Conservation (phyloP, 2,113 vertebrate genomes). For the Nycticorax nycticorax region DNA sequence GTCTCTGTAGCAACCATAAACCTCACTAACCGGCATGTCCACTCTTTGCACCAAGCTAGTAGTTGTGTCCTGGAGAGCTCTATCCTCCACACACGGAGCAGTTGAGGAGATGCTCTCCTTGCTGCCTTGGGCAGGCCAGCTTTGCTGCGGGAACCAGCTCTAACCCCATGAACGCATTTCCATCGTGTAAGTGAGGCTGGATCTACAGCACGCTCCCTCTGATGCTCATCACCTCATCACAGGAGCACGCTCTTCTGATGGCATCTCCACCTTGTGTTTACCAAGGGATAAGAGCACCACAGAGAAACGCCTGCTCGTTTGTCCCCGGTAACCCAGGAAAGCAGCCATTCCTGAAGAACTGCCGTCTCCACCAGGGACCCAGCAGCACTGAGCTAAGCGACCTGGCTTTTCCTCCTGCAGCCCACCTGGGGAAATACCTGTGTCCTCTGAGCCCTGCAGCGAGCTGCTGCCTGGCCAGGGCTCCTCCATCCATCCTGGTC, state of each 20-base stretch:
- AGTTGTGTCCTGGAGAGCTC: neutral
- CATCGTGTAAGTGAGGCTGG: rapidly evolving
- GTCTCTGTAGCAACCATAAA: neutral
- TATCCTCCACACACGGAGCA: neutral
- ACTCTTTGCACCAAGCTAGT: neutral
- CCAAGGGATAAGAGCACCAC: neutral
- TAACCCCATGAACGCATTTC: neutral
- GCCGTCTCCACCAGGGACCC: neutral
- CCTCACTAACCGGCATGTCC: neutral
- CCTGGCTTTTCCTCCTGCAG: neutral
- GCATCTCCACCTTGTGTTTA: neutral
- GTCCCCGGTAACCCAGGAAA: neutral
- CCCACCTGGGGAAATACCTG: neutral
- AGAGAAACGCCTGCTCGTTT: neutral
- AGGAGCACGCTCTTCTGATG: neutral
- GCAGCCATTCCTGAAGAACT: neutral
- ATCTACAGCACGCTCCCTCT: neutral
- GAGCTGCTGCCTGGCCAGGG: neutral
- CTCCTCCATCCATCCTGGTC: neutral
- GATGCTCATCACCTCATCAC: neutral
- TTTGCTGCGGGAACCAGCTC: neutral
- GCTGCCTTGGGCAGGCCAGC: neutral
- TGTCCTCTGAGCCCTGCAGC: neutral
- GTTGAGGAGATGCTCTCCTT: neutral
- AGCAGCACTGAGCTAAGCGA: neutral